A percentile compares a stretch with the other conserved stretches of the same genome.
These are phyloP conservation scores for Saguinus imperator DNA, from an alignment of 2,113 vertebrate genomes.

Conservation along the genomic window DNA sequence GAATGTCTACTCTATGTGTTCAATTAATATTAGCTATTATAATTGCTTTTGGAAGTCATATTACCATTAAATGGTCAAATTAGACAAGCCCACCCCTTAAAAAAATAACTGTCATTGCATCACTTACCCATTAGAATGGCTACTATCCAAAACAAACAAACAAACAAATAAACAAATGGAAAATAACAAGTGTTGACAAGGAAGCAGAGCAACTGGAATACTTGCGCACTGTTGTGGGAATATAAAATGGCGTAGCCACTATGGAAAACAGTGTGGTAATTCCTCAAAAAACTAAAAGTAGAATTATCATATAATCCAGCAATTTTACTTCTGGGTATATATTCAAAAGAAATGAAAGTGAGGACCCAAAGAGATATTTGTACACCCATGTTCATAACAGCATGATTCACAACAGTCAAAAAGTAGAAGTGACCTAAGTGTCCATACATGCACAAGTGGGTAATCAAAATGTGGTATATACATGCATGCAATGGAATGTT, in stretches of 20 bases:
- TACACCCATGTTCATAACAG: background rate
- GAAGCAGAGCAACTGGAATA: background rate
- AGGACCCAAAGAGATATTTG: background rate
- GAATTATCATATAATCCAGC: background rate
- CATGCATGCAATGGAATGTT: background rate
- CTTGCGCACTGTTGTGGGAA: background rate
- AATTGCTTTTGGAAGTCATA: background rate
- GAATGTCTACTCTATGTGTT: background rate
- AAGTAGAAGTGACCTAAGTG: background rate
- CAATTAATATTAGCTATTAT: background rate
- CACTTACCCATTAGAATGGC: background rate
- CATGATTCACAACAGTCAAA: background rate
- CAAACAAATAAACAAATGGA: background rate
- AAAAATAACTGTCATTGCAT: background rate
- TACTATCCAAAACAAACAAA: background rate
- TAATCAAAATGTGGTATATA: background rate
- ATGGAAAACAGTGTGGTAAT: background rate
- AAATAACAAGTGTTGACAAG: background rate
- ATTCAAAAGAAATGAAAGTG: background rate
- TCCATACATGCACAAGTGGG: background rate
- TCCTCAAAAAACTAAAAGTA: background rate
- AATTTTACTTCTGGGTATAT: background rate
- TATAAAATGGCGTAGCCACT: background rate
- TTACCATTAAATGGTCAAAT: background rate
- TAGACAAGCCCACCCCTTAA: background rate